Conservation (phyloP, 2,797 vertebrate species). For the Gymnoscopelus braueri region DNA sequence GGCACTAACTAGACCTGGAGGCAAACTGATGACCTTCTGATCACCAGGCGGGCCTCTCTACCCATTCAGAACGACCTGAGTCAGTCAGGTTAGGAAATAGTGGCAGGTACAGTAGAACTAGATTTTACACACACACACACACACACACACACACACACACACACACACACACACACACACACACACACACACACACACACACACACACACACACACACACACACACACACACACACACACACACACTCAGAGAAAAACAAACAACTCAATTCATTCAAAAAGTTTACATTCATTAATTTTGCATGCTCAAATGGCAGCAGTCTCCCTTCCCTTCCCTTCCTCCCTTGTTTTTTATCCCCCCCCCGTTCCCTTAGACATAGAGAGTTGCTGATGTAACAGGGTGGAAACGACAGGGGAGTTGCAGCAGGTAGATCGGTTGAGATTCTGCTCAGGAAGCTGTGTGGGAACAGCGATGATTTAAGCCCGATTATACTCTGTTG, state of each 20-base stretch:
- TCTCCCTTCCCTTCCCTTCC: constrained; percentile 38
- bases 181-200: neutral
- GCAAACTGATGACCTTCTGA: neutral
- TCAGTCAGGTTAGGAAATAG: constrained; percentile 59
- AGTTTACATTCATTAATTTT: constrained; percentile 61
- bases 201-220: neutral
- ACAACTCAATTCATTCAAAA: constrained; percentile 40
- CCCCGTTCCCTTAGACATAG: constrained; percentile 28
- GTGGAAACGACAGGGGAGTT: constrained; percentile 59
- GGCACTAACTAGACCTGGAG: too few species aligned
- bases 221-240: constrained; percentile 16
- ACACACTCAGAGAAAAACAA: constrained; percentile 33
- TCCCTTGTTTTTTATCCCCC: constrained; percentile 30
- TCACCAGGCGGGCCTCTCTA: neutral
- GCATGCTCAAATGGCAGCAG: constrained; percentile 54
- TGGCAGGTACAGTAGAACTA: constrained; percentile 60
- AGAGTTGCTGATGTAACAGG: constrained; percentile 65
- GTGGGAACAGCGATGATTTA: constrained; percentile 27
- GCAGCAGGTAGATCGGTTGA: constrained; percentile 52
- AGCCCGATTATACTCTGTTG: too few species aligned
- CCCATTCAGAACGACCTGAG: constrained; percentile 35
- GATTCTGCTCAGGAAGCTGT: constrained; percentile 50
- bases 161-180: neutral
- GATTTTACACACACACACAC: constrained; percentile 21
- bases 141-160: neutral